phyloP scores from a whole-genome alignment of 2,888 invertebrate genomes.

The Dendrolimus houi region DNA sequence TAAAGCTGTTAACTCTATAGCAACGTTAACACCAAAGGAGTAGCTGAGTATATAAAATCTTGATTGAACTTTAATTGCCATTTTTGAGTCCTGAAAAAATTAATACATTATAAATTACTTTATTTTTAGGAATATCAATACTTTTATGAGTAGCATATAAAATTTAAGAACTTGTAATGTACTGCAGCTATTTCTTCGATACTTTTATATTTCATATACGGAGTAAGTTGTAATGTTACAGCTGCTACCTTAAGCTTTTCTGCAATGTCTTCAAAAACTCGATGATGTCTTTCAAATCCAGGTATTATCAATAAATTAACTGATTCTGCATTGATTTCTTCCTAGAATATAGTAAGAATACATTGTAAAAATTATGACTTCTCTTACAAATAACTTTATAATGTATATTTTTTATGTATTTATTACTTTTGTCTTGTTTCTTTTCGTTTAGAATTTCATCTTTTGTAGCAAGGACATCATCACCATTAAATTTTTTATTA shows the following conservation, averaged over 20 bases:
- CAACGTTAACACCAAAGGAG: constrained; percentile 27
- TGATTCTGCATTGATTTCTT: too few relatives aligned
- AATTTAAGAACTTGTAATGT: too few relatives aligned
- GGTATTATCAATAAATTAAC: constrained; percentile 9
- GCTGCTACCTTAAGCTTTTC: constrained; percentile 9
- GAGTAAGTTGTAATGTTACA: constrained; percentile 6
- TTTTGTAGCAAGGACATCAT: too few relatives aligned
- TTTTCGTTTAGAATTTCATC: too few relatives aligned
- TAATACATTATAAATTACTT: neutral
- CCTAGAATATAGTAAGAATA: too few relatives aligned
- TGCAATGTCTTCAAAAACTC: constrained; percentile 3
- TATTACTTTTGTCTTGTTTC: too few relatives aligned
- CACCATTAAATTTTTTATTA: too few relatives aligned
- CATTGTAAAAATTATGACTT: too few relatives aligned
- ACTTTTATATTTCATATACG: constrained; percentile 5
- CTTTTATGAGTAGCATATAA: too few relatives aligned
- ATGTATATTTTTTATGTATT: too few relatives aligned
- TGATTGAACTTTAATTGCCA: constrained; percentile 12
- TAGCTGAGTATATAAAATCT: constrained; percentile 25
- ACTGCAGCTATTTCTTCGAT: constrained; percentile 8
- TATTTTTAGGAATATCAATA: too few relatives aligned
- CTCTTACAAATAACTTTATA: too few relatives aligned
- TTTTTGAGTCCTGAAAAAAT: constrained; percentile 15
- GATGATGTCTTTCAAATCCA: constrained; percentile 11
- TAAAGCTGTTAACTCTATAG: constrained; percentile 28